A percentile compares a stretch with the other conserved stretches of the same genome.
phyloP scores from a whole-genome alignment of 2,888 invertebrate genomes.

The Clivina fossor region DNA sequence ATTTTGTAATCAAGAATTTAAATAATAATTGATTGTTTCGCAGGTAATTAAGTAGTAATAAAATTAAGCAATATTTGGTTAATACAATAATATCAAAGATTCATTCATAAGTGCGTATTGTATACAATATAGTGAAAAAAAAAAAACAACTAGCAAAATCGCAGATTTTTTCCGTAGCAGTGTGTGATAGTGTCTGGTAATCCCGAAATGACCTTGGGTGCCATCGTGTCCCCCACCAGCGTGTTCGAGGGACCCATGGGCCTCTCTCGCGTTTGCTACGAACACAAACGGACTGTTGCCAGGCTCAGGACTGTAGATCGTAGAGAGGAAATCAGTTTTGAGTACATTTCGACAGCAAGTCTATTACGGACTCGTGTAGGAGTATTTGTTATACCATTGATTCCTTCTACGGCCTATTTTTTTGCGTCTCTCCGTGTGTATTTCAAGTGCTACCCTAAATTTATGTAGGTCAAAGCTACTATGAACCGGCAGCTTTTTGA shows the following conservation, averaged over 20 bases:
- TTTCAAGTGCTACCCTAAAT: slow-evolving; percentile 29
- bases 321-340: slow-evolving; percentile 51
- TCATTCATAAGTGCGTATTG: slow-evolving; percentile 7
- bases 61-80: too few relatives aligned
- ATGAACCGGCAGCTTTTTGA: slow-evolving; percentile 8
- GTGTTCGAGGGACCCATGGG: slow-evolving; percentile 19
- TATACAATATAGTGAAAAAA: slow-evolving; percentile 1
- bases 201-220: slow-evolving; percentile 32
- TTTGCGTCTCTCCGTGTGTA: too few relatives aligned
- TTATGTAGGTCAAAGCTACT: slow-evolving; percentile 33
- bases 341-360: slow-evolving; percentile 36
- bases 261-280: slow-evolving; percentile 38
- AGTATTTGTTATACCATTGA: slow-evolving; percentile 29
- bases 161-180: slow-evolving; percentile 13
- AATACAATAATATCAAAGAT: too few relatives aligned
- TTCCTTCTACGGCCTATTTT: slow-evolving; percentile 31
- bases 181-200: slow-evolving; percentile 22
- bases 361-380: slow-evolving; percentile 28
- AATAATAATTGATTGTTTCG: too few relatives aligned
- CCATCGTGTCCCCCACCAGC: slow-evolving; percentile 14
- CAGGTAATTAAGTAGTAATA: too few relatives aligned
- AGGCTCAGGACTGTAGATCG: slow-evolving; percentile 44
- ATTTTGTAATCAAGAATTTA: too few relatives aligned
- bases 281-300: slow-evolving; percentile 48
- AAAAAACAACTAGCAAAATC: too few relatives aligned